Percentiles rank a stretch among this genome's conserved stretches.
Evolutionary conservation across 2,888 invertebrate species (phyloP).

Genomic region (Perizoma affinitatum): DNA sequence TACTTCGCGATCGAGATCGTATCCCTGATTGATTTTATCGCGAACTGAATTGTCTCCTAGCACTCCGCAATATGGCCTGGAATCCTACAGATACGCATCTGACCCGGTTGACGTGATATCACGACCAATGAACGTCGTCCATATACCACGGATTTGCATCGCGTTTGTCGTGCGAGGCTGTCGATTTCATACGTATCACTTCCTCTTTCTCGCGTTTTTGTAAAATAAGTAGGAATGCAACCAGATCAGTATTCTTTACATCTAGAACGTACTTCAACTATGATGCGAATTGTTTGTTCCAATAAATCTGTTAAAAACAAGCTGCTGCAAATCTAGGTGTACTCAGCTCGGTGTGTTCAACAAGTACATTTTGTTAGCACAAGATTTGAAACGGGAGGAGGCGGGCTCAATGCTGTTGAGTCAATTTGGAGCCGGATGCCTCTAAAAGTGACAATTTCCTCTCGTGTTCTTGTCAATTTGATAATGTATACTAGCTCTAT

Average conservation of each 20-base stretch:
- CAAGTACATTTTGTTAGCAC: constrained; percentile 16
- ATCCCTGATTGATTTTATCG: constrained; percentile 51
- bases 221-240: constrained; percentile 63
- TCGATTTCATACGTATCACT: constrained; percentile 67
- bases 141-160: constrained; percentile 73
- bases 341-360: constrained; percentile 6
- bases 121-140: constrained; percentile 62
- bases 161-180: constrained; percentile 59
- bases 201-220: constrained; percentile 59
- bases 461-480: constrained; percentile 42
- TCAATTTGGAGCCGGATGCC: constrained; percentile 66
- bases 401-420: constrained; percentile 48
- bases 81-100: constrained; percentile 49
- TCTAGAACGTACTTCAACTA: constrained; percentile 39
- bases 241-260: constrained; percentile 40
- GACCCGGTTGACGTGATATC: constrained; percentile 55
- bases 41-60: constrained; percentile 65
- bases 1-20: constrained; percentile 40
- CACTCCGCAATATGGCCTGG: constrained; percentile 55
- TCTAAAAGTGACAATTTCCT: constrained; percentile 70
- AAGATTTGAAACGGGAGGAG: constrained; percentile 46
- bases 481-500: constrained; percentile 30
- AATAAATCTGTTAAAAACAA: constrained; percentile 10
- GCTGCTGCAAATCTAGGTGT: not conserved
- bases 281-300: constrained; percentile 31